Percentiles rank a stretch among this genome's conserved stretches.
These are phyloP conservation scores for Dexiosoma caninum DNA, from an alignment of 2,888 invertebrate genomes.

Conservation along the genomic window DNA sequence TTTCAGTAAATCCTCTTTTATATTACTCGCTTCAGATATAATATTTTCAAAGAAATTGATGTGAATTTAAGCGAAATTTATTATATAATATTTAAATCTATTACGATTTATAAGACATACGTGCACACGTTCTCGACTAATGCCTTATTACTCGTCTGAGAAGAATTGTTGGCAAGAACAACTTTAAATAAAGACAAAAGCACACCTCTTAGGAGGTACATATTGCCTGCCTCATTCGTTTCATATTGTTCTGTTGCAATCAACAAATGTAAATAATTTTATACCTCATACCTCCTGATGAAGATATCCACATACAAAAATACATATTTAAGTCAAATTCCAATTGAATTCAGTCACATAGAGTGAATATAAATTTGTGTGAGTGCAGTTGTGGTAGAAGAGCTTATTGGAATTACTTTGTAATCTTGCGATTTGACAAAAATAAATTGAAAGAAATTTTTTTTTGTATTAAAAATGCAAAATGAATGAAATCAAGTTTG, in stretches of 20 bases:
- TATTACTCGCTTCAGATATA: constrained; percentile 49
- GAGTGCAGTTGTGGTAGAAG: constrained; percentile 13
- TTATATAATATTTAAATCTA: constrained; percentile 57
- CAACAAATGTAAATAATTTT: not conserved
- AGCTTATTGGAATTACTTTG: constrained; percentile 39
- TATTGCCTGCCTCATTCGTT: not conserved
- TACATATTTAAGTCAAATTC: not conserved
- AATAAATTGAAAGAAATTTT: too few relatives aligned
- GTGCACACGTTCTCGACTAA: not conserved
- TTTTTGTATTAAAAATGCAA: too few relatives aligned
- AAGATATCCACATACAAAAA: too few relatives aligned
- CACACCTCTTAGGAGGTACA: not conserved
- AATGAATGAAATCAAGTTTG: too few relatives aligned
- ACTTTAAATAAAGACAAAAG: not conserved
- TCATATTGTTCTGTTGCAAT: too few relatives aligned
- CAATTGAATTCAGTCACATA: not conserved
- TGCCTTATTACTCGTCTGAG: not conserved
- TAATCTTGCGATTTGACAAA: constrained; percentile 30
- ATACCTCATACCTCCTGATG: too few relatives aligned
- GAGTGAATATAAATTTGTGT: not conserved
- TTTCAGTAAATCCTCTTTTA: constrained; percentile 40
- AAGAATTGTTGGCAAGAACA: not conserved
- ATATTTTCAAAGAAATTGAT: constrained; percentile 51
- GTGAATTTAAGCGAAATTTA: constrained; percentile 59
- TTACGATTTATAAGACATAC: constrained; percentile 42